Percentiles rank a stretch among this genome's conserved stretches.
phyloP scores from a whole-genome alignment of 2,113 vertebrate genomes.

The Zosterops borbonicus region DNA sequence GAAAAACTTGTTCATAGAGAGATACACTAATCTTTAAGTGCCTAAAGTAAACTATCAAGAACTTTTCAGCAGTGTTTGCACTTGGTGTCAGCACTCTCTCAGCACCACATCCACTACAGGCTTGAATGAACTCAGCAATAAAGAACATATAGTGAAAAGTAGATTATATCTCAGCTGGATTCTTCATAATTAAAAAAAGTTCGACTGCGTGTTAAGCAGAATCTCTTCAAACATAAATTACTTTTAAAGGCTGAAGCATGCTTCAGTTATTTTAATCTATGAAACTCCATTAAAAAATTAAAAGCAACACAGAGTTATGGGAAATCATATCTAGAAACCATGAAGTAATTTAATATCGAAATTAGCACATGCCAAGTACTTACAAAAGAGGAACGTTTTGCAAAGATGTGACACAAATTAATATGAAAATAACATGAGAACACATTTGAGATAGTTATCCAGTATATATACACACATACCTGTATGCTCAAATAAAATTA shows the following conservation, averaged over 20 bases:
- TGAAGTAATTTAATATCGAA: not conserved
- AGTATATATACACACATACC: not conserved
- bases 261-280: not conserved
- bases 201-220: constrained; percentile 11
- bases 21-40: constrained; percentile 72
- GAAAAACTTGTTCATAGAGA: constrained; percentile 60
- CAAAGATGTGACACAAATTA: not conserved
- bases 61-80: constrained; percentile 71
- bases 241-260: not conserved
- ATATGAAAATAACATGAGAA: not conserved
- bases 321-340: not conserved
- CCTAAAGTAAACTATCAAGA: constrained; percentile 73
- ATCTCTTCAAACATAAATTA: constrained; percentile 13
- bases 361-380: not conserved
- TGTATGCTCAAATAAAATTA: not conserved
- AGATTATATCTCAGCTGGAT: constrained; percentile 47
- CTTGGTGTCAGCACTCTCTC: constrained; percentile 74
- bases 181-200: constrained; percentile 33
- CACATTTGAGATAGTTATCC: not conserved
- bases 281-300: not conserved
- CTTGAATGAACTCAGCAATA: constrained; percentile 51
- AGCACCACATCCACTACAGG: constrained; percentile 64
- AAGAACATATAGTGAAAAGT: constrained; percentile 53
- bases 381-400: not conserved
- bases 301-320: not conserved